Percentiles rank a stretch among this genome's conserved stretches.
phyloP scores from a whole-genome alignment of 2,113 vertebrate genomes.

The Platichthys stellatus region DNA sequence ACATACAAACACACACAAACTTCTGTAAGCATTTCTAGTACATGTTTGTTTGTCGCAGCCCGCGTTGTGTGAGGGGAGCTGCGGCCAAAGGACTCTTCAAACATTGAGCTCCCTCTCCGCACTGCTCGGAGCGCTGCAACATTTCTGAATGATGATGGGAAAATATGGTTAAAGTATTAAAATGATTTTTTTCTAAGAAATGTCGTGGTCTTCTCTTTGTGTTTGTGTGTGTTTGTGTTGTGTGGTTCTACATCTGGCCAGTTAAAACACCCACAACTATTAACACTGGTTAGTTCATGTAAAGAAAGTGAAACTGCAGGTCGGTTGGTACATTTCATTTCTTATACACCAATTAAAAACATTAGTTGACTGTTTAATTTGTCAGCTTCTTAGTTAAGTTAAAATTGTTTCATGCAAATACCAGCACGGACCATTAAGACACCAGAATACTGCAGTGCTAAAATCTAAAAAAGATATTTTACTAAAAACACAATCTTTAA shows the following conservation, averaged over 20 bases:
- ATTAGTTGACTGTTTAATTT: no score
- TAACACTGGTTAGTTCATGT: not conserved
- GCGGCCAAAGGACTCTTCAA: conserved; percentile 78
- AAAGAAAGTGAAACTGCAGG: no score
- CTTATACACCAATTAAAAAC: no score
- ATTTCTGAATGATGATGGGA: conserved; percentile 70
- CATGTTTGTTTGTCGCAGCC: conserved; percentile 44
- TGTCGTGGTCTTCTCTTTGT: conserved; percentile 48
- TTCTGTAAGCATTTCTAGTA: conserved; percentile 71
- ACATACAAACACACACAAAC: conserved; percentile 40
- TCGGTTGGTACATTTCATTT: no score
- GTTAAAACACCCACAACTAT: not conserved
- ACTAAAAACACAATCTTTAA: no score
- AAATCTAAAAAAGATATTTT: not conserved
- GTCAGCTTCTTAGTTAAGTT: not conserved
- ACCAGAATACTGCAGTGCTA: no score
- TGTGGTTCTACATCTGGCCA: not conserved
- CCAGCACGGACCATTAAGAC: no score
- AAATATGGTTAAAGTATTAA: conserved; percentile 77
- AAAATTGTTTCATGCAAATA: no score
- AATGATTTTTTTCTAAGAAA: conserved; percentile 73
- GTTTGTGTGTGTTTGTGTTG: conserved; percentile 12
- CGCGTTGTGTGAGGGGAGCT: conserved; percentile 64
- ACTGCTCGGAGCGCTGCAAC: conserved; percentile 53
- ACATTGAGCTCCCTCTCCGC: conserved; percentile 68